These are phyloP conservation scores for Orientallactaga sibirica DNA, from an alignment of 2,797 vertebrate genomes.

Conservation along the genomic window DNA sequence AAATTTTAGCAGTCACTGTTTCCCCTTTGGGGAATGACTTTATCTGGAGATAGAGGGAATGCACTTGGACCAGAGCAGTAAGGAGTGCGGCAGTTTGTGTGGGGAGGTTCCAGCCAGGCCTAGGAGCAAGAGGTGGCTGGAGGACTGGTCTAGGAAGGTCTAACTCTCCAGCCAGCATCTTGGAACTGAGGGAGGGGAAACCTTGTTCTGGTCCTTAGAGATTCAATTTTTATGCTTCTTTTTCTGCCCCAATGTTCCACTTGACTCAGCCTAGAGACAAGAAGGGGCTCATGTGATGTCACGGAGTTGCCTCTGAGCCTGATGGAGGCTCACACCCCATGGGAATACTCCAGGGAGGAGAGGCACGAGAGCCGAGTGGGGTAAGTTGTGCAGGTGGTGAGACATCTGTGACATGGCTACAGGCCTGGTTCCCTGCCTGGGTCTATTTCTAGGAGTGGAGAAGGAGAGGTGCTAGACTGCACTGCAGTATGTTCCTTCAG, in stretches of 20 bases:
- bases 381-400: neutral
- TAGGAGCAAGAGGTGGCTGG: neutral
- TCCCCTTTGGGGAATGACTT: neutral
- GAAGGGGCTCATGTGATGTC: neutral
- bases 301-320: neutral
- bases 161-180: neutral
- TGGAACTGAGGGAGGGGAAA: neutral
- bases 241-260: neutral
- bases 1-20: constrained; percentile 21
- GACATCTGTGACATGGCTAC: constrained; percentile 14
- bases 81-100: neutral
- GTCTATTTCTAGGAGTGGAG: neutral
- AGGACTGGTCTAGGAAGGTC: neutral
- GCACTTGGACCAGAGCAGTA: neutral
- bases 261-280: constrained; percentile 48
- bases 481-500: neutral
- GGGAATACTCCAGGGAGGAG: neutral
- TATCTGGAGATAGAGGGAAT: neutral
- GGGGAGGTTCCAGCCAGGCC: neutral
- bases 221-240: neutral
- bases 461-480: neutral
- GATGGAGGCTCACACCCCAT: neutral
- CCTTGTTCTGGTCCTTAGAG: neutral
- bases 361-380: neutral
- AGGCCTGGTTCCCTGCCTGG: neutral